Conservation (phyloP, 2,113 vertebrate species). For the Eurystomus gularis region DNA sequence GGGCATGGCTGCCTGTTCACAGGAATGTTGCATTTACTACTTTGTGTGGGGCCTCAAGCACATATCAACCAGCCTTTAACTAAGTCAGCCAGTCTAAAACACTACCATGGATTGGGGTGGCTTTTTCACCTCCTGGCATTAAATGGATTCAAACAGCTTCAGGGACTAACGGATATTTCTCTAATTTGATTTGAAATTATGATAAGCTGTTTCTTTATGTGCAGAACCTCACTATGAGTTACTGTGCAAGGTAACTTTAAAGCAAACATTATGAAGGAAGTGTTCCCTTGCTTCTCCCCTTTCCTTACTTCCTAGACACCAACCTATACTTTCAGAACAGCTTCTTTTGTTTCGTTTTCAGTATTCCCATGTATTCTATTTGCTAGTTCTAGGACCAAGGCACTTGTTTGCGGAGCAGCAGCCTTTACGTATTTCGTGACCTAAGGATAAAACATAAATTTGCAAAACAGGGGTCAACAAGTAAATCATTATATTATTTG, state of each 20-base stretch:
- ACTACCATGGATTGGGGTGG: not conserved
- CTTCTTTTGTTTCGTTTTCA: not conserved
- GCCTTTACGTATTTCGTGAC: not conserved
- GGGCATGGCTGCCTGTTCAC: not conserved
- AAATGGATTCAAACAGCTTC: not conserved
- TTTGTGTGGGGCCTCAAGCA: not conserved
- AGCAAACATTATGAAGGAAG: not conserved
- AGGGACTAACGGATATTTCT: not conserved
- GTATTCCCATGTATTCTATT: not conserved
- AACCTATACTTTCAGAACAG: not conserved
- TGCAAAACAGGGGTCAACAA: not conserved
- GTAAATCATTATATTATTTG: not conserved
- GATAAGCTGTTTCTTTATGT: not conserved
- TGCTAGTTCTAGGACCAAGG: not conserved
- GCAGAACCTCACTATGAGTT: not conserved
- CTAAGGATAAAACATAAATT: not conserved
- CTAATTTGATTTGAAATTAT: not conserved
- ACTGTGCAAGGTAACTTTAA: not conserved
- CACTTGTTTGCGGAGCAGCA: not conserved
- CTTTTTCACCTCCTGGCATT: not conserved
- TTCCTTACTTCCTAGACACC: not conserved
- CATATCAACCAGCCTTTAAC: not conserved
- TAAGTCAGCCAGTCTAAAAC: not conserved
- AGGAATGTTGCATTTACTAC: not conserved
- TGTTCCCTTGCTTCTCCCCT: not conserved